Conservation (phyloP, 2,797 vertebrate species). For the Micrastur ruficollis region DNA sequence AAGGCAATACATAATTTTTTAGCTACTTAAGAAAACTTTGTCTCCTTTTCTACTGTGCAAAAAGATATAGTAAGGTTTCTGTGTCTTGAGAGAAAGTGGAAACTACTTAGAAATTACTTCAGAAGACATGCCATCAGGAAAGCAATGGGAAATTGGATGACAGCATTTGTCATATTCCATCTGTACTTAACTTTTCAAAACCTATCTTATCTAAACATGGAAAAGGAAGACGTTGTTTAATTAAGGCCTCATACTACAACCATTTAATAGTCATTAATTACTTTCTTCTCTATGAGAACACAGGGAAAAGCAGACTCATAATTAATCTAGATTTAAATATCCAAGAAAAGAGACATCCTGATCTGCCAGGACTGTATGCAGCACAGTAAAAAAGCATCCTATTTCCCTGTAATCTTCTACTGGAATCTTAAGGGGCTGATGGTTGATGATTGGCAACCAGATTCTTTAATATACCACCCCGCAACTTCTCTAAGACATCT, state of each 20-base stretch:
- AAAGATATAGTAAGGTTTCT: not conserved
- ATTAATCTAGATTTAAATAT: conserved; percentile 20
- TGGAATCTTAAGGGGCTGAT: not conserved
- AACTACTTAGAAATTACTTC: not conserved
- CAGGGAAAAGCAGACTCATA: not conserved
- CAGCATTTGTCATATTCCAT: conserved; percentile 24
- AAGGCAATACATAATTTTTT: not conserved
- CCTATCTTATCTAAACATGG: conserved; percentile 48
- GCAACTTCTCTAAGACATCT: not conserved
- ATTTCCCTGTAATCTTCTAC: not conserved
- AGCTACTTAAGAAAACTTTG: not conserved
- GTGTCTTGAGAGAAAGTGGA: not conserved
- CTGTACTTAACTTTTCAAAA: conserved; percentile 39
- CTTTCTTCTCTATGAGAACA: conserved; percentile 4
- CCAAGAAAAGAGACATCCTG: not conserved
- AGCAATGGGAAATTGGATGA: not conserved
- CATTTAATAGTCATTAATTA: conserved; percentile 47
- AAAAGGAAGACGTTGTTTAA: conserved; percentile 38
- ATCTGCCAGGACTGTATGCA: not conserved
- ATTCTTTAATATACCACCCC: not conserved
- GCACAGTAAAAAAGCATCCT: not conserved
- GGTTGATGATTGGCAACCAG: not conserved
- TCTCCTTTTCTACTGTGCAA: not conserved
- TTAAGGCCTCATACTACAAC: not conserved
- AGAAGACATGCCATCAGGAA: not conserved